Percentiles rank a stretch among this genome's conserved stretches.
Conservation (phyloP, 1,140 invertebrate species). For the Temnothorax longispinosus region DNA sequence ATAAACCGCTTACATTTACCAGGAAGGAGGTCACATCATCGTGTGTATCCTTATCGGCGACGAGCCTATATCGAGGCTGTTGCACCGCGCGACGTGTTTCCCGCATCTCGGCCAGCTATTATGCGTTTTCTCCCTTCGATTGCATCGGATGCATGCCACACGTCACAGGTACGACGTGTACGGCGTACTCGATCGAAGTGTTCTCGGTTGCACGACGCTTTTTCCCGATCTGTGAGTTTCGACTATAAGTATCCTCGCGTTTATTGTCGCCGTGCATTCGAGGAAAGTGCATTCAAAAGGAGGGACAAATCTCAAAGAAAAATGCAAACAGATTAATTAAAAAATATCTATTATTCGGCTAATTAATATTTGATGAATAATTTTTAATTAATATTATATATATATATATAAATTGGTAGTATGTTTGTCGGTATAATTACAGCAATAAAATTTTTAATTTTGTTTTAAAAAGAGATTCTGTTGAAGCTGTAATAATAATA, state of each 20-base stretch:
- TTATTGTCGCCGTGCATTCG: neutral
- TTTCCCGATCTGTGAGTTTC: neutral
- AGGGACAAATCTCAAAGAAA: neutral
- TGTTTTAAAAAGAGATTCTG: neutral
- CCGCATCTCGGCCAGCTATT: slow-evolving; percentile 58
- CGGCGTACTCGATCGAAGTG: slow-evolving; percentile 19
- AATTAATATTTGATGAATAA: neutral
- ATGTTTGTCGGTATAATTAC: neutral
- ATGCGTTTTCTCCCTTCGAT: slow-evolving; percentile 63
- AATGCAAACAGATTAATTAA: neutral
- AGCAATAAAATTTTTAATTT: neutral
- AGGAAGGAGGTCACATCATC: slow-evolving; percentile 43
- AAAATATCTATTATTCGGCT: neutral
- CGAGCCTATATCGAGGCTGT: slow-evolving; percentile 47
- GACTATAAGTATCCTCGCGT: neutral
- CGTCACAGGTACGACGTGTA: slow-evolving; percentile 47
- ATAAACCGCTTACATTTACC: slow-evolving; percentile 41
- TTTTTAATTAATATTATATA: neutral
- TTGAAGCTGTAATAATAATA: slow-evolving; percentile 6
- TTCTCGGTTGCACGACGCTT: neutral
- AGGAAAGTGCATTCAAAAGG: neutral
- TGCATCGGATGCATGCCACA: slow-evolving; percentile 38
- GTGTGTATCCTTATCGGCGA: slow-evolving; percentile 48
- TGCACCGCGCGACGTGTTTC: slow-evolving; percentile 44
- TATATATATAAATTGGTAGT: neutral